These are phyloP conservation scores for Rhyacophila brunnea DNA, from an alignment of 1,140 invertebrate species.

Conservation along the genomic window DNA sequence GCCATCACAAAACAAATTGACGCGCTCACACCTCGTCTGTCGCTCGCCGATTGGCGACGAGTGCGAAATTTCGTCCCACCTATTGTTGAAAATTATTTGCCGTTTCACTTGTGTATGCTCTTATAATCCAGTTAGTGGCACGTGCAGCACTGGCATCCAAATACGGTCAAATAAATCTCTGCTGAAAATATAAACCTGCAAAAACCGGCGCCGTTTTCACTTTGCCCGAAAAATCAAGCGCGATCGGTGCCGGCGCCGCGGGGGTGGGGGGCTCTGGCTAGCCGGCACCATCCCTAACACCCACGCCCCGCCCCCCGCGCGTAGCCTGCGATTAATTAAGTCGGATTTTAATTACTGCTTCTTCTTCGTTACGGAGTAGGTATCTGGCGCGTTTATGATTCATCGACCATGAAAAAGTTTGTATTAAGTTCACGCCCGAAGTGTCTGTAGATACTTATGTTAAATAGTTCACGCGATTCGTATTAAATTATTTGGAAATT, in stretches of 20 bases:
- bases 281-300: too few relatives aligned
- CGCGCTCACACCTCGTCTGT: too few relatives aligned
- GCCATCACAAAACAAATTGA: too few relatives aligned
- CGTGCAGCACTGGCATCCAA: too few relatives aligned
- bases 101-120: too few relatives aligned
- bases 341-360: slow-evolving; percentile 1
- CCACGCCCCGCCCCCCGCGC: background rate
- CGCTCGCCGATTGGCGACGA: too few relatives aligned
- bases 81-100: too few relatives aligned
- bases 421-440: background rate
- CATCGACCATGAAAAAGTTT: slow-evolving; percentile 6
- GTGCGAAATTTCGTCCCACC: too few relatives aligned
- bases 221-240: background rate
- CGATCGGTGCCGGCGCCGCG: slow-evolving; percentile 1
- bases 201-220: slow-evolving; percentile 9
- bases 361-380: background rate
- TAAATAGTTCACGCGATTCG: too few relatives aligned
- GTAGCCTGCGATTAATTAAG: slow-evolving; percentile 14
- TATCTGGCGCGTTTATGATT: slow-evolving; percentile 3
- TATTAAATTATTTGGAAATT: too few relatives aligned
- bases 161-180: slow-evolving; percentile 2
- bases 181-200: slow-evolving; percentile 6
- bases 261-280: background rate
- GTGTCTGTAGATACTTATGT: too few relatives aligned
- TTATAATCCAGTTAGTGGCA: too few relatives aligned